Evolutionary conservation across 2,888 invertebrate species (phyloP).

Genomic region (Cephus rjabovi): DNA sequence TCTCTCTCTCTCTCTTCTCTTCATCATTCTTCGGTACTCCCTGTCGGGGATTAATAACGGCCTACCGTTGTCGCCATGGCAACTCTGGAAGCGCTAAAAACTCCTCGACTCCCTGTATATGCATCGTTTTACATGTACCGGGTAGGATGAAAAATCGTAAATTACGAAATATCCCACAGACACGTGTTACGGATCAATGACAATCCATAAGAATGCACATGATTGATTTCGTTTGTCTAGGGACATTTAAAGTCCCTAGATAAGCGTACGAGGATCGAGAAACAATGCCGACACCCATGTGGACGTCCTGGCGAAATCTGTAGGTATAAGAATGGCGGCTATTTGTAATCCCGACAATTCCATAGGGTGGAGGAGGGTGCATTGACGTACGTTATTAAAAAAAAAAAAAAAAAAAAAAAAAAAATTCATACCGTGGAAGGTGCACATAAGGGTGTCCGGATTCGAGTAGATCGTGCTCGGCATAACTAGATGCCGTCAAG

Average conservation of each 20-base stretch:
- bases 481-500: conserved; percentile 63
- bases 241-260: neutral
- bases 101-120: conserved; percentile 30
- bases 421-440: neutral
- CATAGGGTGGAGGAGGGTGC: neutral
- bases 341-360: neutral
- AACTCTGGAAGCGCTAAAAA: conserved; percentile 54
- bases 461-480: conserved; percentile 54
- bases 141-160: neutral
- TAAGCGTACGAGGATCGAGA: neutral
- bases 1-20: conserved; percentile 27
- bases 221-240: neutral
- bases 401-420: no score
- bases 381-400: neutral
- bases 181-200: neutral
- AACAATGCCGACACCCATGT: neutral
- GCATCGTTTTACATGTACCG: neutral
- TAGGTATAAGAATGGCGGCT: neutral
- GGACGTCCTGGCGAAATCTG: neutral
- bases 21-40: conserved; percentile 46
- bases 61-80: conserved; percentile 59
- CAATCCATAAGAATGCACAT: neutral
- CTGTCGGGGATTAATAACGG: conserved; percentile 60
- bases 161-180: neutral
- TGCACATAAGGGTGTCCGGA: neutral